Base-by-base conservation (phyloP, 2,113 vertebrate species). In the Corynorhinus townsendii region DNA sequence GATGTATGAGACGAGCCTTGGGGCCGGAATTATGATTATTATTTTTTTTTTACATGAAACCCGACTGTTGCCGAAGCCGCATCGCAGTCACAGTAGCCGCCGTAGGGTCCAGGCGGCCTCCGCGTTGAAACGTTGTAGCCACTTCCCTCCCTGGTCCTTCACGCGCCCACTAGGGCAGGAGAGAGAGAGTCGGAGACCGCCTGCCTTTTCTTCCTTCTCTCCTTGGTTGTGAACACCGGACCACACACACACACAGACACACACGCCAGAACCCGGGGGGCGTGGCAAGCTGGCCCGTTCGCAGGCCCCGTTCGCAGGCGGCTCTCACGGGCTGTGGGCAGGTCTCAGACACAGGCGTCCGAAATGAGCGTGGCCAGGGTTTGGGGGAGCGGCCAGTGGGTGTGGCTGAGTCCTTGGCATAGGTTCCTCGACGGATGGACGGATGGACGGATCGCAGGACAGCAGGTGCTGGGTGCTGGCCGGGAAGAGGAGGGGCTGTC, bases 221-320 rank as follows among this genome's bases (percentile, higher is more conserved):
- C 19, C 28, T 64, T 35, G 26, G 52, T 62, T 76, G 73, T 45
- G 72, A 97, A 97, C 92, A 90, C 95, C 81, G 96, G 96, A 97
- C 97, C 98, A 96, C 84, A 0, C 96, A 97, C 97, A n/a, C n/a
- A n/a, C n/a, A n/a, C 97, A 97, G 98, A 98, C 69, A 86, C 97
- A 97, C 69, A 86, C 97, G 97, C 96, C 64, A 95, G 98, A 94
- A 96, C 88, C 72, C 45, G 97, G 95, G 96, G 90, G 80, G 96
- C 82, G 97, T 95, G 96, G 91, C 92, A 97, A 96, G 97, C 97
- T 92, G 95, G 95, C 84, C 56, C 94, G 97, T 83, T 87, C 87
- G 79, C 92, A 96, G 96, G 86, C 84, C 84, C 56, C 94, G 97
- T 83, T 87, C 87, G 79, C 92, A 96, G 96, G 86, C 84, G 86